phyloP scores from a whole-genome alignment of 2,113 vertebrate genomes.

The Neodontobutis hainanensis region DNA sequence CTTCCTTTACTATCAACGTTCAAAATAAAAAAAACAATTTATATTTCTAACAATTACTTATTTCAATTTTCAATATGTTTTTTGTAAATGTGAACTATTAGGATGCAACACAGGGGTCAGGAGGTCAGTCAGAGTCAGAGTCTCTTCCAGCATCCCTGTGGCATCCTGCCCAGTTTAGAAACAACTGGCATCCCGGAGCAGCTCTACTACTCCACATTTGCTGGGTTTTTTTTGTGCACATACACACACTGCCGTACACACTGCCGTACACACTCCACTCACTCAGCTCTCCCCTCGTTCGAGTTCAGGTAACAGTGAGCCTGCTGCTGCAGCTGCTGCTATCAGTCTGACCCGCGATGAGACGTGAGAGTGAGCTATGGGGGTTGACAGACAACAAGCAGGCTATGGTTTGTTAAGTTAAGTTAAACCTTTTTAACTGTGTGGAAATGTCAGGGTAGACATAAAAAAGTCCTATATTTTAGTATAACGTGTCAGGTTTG shows the following conservation, averaged over 20 bases:
- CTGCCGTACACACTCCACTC: not conserved
- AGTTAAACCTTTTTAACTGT: too few species aligned
- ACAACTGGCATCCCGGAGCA: constrained; percentile 37
- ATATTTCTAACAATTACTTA: not conserved
- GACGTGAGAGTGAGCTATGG: not conserved
- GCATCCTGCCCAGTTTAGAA: constrained; percentile 29
- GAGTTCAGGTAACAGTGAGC: constrained; percentile 65
- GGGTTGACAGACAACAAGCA: constrained; percentile 1
- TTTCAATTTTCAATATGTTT: not conserved
- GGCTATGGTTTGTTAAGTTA: not conserved
- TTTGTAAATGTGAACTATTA: not conserved
- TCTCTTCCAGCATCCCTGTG: constrained; percentile 45
- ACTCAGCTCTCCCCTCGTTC: constrained; percentile 11
- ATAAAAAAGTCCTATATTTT: too few species aligned
- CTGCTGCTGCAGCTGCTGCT: constrained; percentile 65
- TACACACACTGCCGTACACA: not conserved
- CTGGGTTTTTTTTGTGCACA: constrained; percentile 13
- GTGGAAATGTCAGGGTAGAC: too few species aligned
- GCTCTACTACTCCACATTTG: constrained; percentile 5
- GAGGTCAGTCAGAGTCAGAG: constrained; percentile 23
- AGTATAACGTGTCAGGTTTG: too few species aligned
- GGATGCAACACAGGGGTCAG: constrained; percentile 33
- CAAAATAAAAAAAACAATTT: not conserved
- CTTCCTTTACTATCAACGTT: too few species aligned
- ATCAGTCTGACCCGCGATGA: constrained; percentile 55